A percentile compares a stretch with the other conserved stretches of the same genome.
phyloP scores from a whole-genome alignment of 1,140 invertebrate species.

The Lineus longissimus region DNA sequence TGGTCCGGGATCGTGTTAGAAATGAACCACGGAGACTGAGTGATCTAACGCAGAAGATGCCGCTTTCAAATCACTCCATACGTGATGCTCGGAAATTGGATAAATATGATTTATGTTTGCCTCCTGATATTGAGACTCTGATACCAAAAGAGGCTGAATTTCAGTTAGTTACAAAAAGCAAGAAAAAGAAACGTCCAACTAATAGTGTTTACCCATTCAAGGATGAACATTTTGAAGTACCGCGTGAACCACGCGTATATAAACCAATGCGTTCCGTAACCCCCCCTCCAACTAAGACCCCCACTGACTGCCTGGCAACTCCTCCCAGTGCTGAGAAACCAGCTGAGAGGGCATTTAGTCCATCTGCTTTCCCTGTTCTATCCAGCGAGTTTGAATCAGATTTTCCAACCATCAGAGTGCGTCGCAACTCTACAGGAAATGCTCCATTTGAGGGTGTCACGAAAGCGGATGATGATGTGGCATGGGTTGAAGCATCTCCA shows the following conservation, averaged over 20 bases:
- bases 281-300: constrained; percentile 21
- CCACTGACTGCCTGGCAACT: constrained; percentile 13
- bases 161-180: constrained; percentile 31
- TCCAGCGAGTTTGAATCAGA: constrained; percentile 12
- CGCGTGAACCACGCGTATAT: constrained; percentile 6
- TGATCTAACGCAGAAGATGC: background rate
- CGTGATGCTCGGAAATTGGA: background rate
- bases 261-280: constrained; percentile 20
- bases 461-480: constrained; percentile 41
- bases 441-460: constrained; percentile 25
- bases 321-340: background rate
- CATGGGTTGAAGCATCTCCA: constrained; percentile 43
- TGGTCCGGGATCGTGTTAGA: background rate
- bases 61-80: background rate
- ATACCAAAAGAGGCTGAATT: constrained; percentile 30
- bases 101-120: background rate
- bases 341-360: constrained; percentile 32
- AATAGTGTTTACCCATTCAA: background rate
- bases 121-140: constrained; percentile 29
- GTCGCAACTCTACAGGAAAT: constrained; percentile 40
- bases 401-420: constrained; percentile 23
- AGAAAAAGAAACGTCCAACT: constrained; percentile 25
- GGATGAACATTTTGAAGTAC: constrained; percentile 7
- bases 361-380: constrained; percentile 40
- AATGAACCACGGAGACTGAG: background rate